phyloP scores from a whole-genome alignment of 2,113 vertebrate genomes.

The Onychorhynchus coronatus region DNA sequence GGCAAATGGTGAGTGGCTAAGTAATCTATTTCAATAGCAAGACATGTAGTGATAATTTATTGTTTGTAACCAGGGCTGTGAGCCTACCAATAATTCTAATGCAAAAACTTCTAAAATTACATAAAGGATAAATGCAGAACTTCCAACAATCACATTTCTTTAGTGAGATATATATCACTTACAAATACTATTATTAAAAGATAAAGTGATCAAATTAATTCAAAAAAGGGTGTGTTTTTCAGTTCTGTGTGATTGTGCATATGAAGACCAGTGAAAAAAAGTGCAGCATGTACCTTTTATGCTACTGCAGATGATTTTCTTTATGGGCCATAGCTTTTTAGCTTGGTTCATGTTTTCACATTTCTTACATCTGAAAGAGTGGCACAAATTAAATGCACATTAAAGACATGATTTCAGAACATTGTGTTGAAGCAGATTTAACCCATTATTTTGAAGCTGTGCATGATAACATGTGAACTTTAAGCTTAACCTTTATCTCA shows the following conservation, averaged over 20 bases:
- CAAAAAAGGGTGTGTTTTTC: not conserved
- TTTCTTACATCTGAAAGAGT: conserved; percentile 64
- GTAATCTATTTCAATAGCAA: conserved; percentile 75
- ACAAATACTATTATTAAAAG: not conserved
- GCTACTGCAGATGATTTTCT: not conserved
- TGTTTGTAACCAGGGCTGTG: conserved; percentile 48
- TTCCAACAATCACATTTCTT: not conserved
- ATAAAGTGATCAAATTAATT: not conserved
- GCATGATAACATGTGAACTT: conserved; percentile 71
- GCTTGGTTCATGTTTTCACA: conserved; percentile 23
- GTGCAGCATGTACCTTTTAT: not conserved
- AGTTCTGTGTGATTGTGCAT: not conserved
- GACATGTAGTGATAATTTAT: conserved; percentile 76
- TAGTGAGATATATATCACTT: not conserved
- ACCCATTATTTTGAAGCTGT: conserved; percentile 70
- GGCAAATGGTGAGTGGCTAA: conserved; percentile 75
- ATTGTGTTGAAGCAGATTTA: conserved; percentile 62
- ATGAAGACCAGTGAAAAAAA: not conserved
- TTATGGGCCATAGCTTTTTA: conserved; percentile 36
- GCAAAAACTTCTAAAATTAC: conserved; percentile 38
- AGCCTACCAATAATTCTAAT: conserved; percentile 63
- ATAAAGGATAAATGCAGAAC: not conserved
- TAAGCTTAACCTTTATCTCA: conserved; percentile 76
- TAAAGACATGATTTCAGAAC: conserved; percentile 54
- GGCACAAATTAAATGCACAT: conserved; percentile 70